Evolutionary conservation across 2,113 vertebrate genomes (phyloP).

Genomic region (Eira barbara): DNA sequence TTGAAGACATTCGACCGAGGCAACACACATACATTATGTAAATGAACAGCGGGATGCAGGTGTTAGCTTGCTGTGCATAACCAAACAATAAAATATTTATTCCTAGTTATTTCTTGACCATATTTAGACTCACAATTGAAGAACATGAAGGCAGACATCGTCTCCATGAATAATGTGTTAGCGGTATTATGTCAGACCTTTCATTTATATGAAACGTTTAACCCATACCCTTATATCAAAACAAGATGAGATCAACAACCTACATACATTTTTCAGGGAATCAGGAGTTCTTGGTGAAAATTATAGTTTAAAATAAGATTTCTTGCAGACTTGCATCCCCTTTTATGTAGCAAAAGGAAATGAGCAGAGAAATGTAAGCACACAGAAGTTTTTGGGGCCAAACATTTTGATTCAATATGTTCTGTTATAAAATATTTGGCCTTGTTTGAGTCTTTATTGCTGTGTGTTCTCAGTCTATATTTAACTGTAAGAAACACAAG

Average conservation of each 20-base stretch:
- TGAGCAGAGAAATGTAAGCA: slow-evolving; percentile 62
- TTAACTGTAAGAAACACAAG: slow-evolving; percentile 56
- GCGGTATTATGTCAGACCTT: not conserved
- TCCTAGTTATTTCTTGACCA: not conserved
- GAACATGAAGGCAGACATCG: not conserved
- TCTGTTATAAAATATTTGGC: slow-evolving; percentile 43
- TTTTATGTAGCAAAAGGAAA: slow-evolving; percentile 66
- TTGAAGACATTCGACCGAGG: not conserved
- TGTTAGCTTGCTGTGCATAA: not conserved
- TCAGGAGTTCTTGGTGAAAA: not conserved
- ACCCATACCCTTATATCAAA: slow-evolving; percentile 36
- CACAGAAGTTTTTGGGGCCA: slow-evolving; percentile 44
- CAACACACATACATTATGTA: not conserved
- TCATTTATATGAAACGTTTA: not conserved
- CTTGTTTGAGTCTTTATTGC: slow-evolving; percentile 53
- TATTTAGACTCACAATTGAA: slow-evolving; percentile 26
- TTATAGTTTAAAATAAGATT: slow-evolving; percentile 19
- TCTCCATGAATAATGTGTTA: slow-evolving; percentile 1
- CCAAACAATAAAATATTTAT: not conserved
- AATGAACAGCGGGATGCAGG: not conserved
- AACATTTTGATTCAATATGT: slow-evolving; percentile 70
- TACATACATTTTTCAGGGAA: not conserved
- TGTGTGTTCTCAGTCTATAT: slow-evolving; percentile 55
- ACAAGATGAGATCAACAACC: slow-evolving; percentile 35
- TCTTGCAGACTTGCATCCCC: not conserved